Percentiles rank a stretch among this genome's conserved stretches.
These are phyloP conservation scores for Leptopilina myrica DNA, from an alignment of 2,888 invertebrate genomes.

Conservation along the genomic window DNA sequence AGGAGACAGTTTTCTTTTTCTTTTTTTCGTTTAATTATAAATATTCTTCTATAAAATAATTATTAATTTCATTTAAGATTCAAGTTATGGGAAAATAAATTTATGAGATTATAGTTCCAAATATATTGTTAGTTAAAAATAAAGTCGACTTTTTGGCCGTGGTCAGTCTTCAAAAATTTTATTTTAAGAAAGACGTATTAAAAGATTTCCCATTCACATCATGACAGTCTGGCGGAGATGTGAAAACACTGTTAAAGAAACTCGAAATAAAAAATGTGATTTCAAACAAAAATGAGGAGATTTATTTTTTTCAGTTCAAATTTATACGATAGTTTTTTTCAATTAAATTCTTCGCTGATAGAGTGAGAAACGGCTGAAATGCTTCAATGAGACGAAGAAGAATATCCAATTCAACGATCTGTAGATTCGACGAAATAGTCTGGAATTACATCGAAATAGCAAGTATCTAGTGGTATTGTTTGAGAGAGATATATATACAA, in stretches of 20 bases:
- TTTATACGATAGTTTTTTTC: background rate
- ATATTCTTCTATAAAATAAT: too few species aligned
- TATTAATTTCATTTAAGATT: too few species aligned
- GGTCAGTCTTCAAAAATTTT: too few species aligned
- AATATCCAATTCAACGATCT: background rate
- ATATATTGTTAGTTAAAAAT: too few species aligned
- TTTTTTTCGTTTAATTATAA: background rate
- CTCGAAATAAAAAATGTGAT: background rate
- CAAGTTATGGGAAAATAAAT: too few species aligned
- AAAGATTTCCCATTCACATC: too few species aligned
- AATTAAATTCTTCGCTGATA: background rate
- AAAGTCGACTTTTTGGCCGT: too few species aligned
- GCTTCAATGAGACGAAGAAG: slow-evolving; percentile 1
- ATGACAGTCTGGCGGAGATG: too few species aligned
- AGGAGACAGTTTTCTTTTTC: background rate
- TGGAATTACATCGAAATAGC: slow-evolving; percentile 7
- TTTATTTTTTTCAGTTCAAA: background rate
- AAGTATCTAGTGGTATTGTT: background rate
- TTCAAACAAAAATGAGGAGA: background rate
- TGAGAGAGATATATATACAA: background rate
- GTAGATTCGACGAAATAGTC: background rate
- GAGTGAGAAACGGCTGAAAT: background rate
- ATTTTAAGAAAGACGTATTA: too few species aligned
- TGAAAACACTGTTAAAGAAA: too few species aligned
- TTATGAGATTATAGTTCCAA: too few species aligned